Evolutionary conservation across 92 coral and sea anemone genomes (phyloP), one percentile per base, ranked within the genome.

Genomic region (Siderastrea siderea): DNA sequence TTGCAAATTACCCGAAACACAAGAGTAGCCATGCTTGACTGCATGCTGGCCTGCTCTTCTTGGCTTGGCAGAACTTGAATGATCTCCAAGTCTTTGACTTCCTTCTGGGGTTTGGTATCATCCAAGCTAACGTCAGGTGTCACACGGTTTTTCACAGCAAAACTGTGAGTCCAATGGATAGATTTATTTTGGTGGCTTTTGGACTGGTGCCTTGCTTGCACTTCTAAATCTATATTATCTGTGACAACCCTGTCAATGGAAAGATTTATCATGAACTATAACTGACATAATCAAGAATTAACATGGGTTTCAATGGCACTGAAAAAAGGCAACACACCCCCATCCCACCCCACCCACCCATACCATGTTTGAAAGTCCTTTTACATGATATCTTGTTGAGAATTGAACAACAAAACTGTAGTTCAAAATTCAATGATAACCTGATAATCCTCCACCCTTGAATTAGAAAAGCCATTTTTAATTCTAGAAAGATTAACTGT

Each of bases 131-230:
- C 8, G 53, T 85, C 53, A 53, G 89, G 67, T 44, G 7, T 63
- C 44, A 77, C 83, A 44, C 84, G 75, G 38, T 75, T 85, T 68
- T 77, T 75, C 2, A 79, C 66, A 1, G 74, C 84, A 77, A 79
- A 78, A 68, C 62, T 50, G 66, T 87, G 79, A 8, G 68, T 78
- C 75, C 90, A 87, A 68, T 76, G 90, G 45, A 79, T 74, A 3
- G 83, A 87, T 71, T 79, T 78, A 48, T 77, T 44, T 44, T 68
- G 79, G 53, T 72, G 68, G 10, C 59, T 87, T 53, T 67, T 54
- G 4, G 86, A 69, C 14, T 78, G 68, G 62, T 86, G 79, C 7
- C 90, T 6, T 15, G 86, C 78, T 59, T 83, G 80, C 10, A 83
- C 71, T 4, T 26, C 67, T 8, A 83, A 17, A 7, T 83, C 87